phyloP scores from a whole-genome alignment of 2,113 vertebrate species.

The Martes martes region DNA sequence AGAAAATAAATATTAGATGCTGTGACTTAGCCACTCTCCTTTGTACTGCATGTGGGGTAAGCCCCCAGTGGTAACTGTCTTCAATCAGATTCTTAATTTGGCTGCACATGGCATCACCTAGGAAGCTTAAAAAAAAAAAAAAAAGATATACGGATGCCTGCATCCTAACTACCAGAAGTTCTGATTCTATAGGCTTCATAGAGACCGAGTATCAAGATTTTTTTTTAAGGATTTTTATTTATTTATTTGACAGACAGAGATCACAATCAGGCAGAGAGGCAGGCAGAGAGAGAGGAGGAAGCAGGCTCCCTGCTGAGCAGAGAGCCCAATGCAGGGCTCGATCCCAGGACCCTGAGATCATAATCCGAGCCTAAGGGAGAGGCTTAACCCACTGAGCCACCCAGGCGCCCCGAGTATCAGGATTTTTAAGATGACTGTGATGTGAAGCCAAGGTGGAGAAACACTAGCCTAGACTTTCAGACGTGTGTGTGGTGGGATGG shows the following conservation, averaged over 20 bases:
- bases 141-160: neutral
- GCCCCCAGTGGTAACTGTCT: accelerated
- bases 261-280: too few relatives aligned
- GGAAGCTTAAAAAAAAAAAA: neutral
- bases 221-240: neutral
- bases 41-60: neutral
- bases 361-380: too few relatives aligned
- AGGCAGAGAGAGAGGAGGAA: too few relatives aligned
- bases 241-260: too few relatives aligned
- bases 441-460: neutral
- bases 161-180: neutral
- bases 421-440: neutral
- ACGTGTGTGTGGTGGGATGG: accelerated
- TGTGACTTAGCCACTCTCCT: neutral
- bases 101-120: neutral
- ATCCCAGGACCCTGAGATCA: too few relatives aligned
- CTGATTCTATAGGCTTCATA: neutral
- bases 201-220: neutral
- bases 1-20: neutral
- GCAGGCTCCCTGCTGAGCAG: too few relatives aligned
- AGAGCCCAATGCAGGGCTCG: too few relatives aligned
- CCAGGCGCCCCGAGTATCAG: neutral
- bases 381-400: too few relatives aligned
- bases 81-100: neutral
- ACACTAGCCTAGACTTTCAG: neutral